A percentile compares a stretch with the other conserved stretches of the same genome.
phyloP scores from a whole-genome alignment of 2,113 vertebrate species.

The Grantiella picta region DNA sequence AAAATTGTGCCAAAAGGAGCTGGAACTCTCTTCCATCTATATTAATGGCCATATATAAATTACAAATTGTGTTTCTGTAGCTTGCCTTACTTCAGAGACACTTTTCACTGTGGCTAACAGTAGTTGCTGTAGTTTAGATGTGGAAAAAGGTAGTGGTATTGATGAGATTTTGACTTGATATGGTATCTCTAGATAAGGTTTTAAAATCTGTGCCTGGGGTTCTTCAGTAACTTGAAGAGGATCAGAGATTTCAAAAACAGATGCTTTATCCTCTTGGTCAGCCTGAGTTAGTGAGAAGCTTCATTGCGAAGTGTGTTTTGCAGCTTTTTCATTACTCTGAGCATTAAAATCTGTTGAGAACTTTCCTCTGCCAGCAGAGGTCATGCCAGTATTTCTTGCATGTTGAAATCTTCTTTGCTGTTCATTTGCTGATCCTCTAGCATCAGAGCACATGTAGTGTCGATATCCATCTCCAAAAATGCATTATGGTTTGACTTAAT shows the following conservation, averaged over 20 bases:
- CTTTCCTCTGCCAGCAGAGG: neutral
- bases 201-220: neutral
- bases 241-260: neutral
- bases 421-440: neutral
- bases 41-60: neutral
- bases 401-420: neutral
- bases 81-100: neutral
- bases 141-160: neutral
- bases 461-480: neutral
- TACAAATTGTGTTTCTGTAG: neutral
- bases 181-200: neutral
- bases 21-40: neutral
- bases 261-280: neutral
- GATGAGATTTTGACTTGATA: neutral
- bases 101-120: neutral
- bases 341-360: neutral
- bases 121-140: neutral
- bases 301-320: neutral
- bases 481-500: neutral
- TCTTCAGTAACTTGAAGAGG: neutral
- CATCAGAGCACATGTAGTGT: neutral
- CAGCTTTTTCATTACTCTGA: neutral
- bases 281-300: neutral
- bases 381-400: neutral
- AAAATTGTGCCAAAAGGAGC: neutral